A percentile compares a stretch with the other conserved stretches of the same genome.
phyloP scores from a whole-genome alignment of 2,888 invertebrate genomes.

The Unio pictorum region DNA sequence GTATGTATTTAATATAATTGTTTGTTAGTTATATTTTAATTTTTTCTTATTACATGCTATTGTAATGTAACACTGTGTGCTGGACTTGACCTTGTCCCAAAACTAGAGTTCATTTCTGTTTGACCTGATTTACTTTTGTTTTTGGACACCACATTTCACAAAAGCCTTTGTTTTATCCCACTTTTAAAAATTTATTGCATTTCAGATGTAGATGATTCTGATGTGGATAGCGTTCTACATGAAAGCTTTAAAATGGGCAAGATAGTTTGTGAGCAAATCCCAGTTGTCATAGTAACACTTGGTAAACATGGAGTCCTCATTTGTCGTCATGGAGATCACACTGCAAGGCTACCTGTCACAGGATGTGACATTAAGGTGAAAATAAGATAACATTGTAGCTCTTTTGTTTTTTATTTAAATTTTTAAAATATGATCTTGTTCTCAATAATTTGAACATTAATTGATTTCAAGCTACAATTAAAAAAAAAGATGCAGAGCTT shows the following conservation, averaged over 20 bases:
- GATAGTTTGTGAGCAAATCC: slow-evolving; percentile 40
- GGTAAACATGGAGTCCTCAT: slow-evolving; percentile 61
- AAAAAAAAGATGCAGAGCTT: too few relatives aligned
- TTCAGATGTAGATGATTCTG: slow-evolving; percentile 27
- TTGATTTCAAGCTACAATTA: too few relatives aligned
- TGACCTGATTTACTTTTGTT: too few relatives aligned
- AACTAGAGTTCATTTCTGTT: too few relatives aligned
- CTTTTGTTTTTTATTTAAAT: slow-evolving; percentile 1
- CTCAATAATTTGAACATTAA: too few relatives aligned
- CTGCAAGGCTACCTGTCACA: slow-evolving; percentile 20
- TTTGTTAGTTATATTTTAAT: too few relatives aligned
- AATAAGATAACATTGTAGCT: background rate
- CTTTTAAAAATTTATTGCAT: background rate
- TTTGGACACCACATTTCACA: background rate
- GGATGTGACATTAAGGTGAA: slow-evolving; percentile 25
- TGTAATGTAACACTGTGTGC: too few relatives aligned
- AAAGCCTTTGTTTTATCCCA: too few relatives aligned
- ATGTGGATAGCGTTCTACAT: slow-evolving; percentile 37
- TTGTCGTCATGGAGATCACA: slow-evolving; percentile 39
- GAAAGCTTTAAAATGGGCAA: slow-evolving; percentile 32
- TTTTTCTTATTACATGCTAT: too few relatives aligned
- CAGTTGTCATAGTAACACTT: slow-evolving; percentile 59
- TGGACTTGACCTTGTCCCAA: too few relatives aligned
- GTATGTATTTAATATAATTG: too few relatives aligned
- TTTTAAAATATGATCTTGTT: too few relatives aligned